These are phyloP conservation scores for Lagopus muta DNA, from an alignment of 2,113 vertebrate genomes.

Conservation along the genomic window DNA sequence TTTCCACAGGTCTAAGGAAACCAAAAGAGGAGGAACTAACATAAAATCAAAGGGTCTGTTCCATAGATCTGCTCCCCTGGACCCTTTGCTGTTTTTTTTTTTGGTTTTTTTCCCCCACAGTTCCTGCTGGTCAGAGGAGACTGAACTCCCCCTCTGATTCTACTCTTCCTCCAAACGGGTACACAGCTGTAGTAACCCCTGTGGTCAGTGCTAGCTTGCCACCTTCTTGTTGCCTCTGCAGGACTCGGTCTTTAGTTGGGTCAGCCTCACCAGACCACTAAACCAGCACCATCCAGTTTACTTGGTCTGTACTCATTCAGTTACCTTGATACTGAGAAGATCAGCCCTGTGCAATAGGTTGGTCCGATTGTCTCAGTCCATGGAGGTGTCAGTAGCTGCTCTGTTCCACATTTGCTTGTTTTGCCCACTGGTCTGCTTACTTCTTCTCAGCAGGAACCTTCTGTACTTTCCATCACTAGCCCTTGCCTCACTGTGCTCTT, in stretches of 20 bases:
- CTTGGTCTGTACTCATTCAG: not conserved
- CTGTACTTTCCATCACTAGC: not conserved
- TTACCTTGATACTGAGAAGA: not conserved
- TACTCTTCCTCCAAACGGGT: not conserved
- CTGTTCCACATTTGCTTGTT: not conserved
- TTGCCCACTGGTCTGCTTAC: not conserved
- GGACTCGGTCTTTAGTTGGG: not conserved
- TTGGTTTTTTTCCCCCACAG: not conserved
- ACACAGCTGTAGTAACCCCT: not conserved
- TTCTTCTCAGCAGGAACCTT: not conserved
- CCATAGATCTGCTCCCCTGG: not conserved
- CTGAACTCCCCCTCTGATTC: not conserved
- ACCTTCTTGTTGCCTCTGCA: not conserved
- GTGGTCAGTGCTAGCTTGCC: not conserved
- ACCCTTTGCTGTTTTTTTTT: not conserved
- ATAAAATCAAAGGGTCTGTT: not conserved
- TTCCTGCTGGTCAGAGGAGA: not conserved
- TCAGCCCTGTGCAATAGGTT: not conserved
- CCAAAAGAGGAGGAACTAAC: not conserved
- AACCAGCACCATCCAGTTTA: not conserved
- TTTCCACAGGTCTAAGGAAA: not conserved
- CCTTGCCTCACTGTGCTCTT: conserved; percentile 10
- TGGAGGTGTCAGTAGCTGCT: not conserved
- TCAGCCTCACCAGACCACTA: not conserved
- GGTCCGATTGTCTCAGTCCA: not conserved